Evolutionary conservation across 2,888 invertebrate genomes (phyloP).

Genomic region (Seira sanloemensis): DNA sequence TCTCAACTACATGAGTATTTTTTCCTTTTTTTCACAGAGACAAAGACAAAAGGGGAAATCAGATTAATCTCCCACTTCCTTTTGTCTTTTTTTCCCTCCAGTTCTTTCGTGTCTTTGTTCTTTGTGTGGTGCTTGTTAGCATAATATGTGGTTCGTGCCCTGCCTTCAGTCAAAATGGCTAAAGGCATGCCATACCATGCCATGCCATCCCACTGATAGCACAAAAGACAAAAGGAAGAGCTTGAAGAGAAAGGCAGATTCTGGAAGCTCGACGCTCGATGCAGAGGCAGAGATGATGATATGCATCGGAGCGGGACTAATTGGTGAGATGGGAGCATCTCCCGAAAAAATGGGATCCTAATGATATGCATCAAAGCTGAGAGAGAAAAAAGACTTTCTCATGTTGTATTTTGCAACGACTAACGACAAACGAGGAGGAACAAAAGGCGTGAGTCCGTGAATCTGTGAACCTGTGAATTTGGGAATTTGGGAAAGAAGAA

Average conservation of each 20-base stretch:
- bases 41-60: too few relatives aligned
- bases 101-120: constrained; percentile 21
- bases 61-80: too few relatives aligned
- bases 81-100: constrained; percentile 22
- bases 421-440: too few relatives aligned
- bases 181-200: constrained; percentile 64
- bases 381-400: constrained; percentile 1
- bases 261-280: background rate
- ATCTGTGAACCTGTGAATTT: background rate
- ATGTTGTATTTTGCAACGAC: too few relatives aligned
- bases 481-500: background rate
- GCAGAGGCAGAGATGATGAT: background rate
- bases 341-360: too few relatives aligned
- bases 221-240: constrained; percentile 51
- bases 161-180: constrained; percentile 72
- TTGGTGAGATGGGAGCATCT: constrained; percentile 60
- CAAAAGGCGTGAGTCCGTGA: constrained; percentile 43
- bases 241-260: background rate
- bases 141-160: constrained; percentile 56
- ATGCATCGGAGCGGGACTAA: constrained; percentile 43
- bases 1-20: too few relatives aligned
- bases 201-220: too few relatives aligned
- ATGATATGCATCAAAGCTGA: constrained; percentile 61
- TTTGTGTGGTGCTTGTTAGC: constrained; percentile 35
- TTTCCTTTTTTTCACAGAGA: too few relatives aligned